Conservation (phyloP, 1,140 invertebrate genomes). For the Cecropterus lyciades region DNA sequence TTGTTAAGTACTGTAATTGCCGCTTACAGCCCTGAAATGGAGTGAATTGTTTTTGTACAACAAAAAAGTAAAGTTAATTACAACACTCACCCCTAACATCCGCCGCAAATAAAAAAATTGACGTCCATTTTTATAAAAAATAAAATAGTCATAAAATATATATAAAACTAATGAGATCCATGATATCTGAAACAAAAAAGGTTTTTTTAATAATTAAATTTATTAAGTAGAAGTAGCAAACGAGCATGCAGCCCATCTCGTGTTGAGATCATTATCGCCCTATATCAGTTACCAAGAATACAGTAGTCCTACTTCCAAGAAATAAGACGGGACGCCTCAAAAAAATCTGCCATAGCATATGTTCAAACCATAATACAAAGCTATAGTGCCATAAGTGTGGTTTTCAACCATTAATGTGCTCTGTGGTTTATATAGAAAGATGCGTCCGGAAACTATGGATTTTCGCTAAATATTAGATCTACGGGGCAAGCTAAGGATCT, state of each 20-base stretch:
- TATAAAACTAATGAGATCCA: slow-evolving; percentile 80
- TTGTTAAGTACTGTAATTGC: slow-evolving; percentile 33
- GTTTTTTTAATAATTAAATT: background rate
- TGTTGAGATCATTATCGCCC: no score
- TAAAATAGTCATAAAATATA: slow-evolving; percentile 73
- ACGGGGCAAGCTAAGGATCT: no score
- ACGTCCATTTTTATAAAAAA: slow-evolving; percentile 64
- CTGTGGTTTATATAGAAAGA: no score
- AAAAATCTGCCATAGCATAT: no score
- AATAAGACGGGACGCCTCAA: no score
- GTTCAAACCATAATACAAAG: no score
- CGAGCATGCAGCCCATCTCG: background rate
- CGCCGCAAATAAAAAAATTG: slow-evolving; percentile 70
- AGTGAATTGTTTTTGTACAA: slow-evolving; percentile 12
- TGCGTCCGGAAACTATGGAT: no score
- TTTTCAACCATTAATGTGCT: no score
- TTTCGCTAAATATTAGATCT: no score
- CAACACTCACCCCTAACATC: slow-evolving; percentile 72
- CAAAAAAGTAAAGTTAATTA: slow-evolving; percentile 26
- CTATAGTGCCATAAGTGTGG: no score
- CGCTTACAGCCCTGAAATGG: slow-evolving; percentile 15
- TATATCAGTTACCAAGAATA: no score
- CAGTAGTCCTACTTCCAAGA: no score
- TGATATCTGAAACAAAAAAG: slow-evolving; percentile 74
- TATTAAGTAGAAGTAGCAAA: background rate